A percentile compares a stretch with the other conserved stretches of the same genome.
phyloP scores from a whole-genome alignment of 2,797 vertebrate genomes.

The Euthynnus affinis region DNA sequence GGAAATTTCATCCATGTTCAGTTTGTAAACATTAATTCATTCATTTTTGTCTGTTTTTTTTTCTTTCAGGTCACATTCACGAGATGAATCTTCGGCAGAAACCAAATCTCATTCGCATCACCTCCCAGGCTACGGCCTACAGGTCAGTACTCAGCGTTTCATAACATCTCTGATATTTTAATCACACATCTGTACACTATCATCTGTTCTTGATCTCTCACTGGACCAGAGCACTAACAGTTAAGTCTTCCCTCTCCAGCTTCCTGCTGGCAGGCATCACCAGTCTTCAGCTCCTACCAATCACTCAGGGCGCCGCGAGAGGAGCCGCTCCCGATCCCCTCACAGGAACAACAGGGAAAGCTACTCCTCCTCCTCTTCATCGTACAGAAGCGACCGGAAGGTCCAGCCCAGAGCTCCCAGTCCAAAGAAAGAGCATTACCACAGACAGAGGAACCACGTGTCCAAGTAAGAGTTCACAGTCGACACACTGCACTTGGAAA shows the following conservation, averaged over 20 bases:
- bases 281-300: slow-evolving; percentile 61
- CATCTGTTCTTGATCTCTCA: neutral
- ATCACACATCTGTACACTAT: neutral
- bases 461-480: slow-evolving; percentile 83
- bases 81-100: slow-evolving; percentile 69
- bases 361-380: slow-evolving; percentile 53
- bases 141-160: slow-evolving; percentile 78
- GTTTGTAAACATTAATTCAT: no score
- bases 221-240: neutral
- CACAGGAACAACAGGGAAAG: slow-evolving; percentile 68
- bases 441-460: slow-evolving; percentile 79
- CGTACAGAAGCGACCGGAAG: slow-evolving; percentile 67
- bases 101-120: slow-evolving; percentile 66
- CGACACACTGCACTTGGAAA: no score
- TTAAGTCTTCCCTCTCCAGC: slow-evolving; percentile 70
- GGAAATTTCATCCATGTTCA: no score
- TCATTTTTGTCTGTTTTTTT: neutral
- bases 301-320: slow-evolving; percentile 66
- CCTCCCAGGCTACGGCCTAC: slow-evolving; percentile 89
- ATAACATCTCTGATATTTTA: neutral
- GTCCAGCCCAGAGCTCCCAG: slow-evolving; percentile 72
- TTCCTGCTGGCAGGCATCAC: slow-evolving; percentile 74
- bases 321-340: slow-evolving; percentile 85
- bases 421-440: slow-evolving; percentile 80
- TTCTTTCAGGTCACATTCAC: slow-evolving; percentile 79